Evolutionary conservation across 1,140 invertebrate genomes (phyloP).

Genomic region (Calosoma granatense): DNA sequence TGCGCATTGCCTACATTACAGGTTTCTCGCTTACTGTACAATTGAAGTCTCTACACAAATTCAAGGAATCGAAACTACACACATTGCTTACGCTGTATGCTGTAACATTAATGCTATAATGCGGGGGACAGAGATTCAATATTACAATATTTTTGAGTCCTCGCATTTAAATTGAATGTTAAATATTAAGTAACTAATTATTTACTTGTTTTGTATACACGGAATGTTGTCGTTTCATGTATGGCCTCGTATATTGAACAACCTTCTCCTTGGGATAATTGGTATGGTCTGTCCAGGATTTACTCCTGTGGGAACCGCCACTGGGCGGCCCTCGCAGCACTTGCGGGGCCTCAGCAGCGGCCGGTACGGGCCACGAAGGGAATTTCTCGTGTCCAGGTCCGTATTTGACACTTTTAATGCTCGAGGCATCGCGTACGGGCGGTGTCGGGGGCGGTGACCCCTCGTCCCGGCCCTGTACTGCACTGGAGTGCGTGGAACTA

Average conservation of each 20-base stretch:
- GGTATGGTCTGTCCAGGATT: constrained; percentile 65
- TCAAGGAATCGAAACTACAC: too few relatives aligned
- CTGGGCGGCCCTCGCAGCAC: constrained; percentile 41
- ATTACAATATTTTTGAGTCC: neutral
- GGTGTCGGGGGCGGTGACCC: constrained; percentile 44
- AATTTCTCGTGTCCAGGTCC: constrained; percentile 71
- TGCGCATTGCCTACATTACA: too few relatives aligned
- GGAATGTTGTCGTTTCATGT: constrained; percentile 54
- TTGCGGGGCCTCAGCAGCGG: constrained; percentile 36
- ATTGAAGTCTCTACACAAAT: too few relatives aligned
- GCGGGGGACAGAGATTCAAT: too few relatives aligned
- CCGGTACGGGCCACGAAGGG: constrained; percentile 63
- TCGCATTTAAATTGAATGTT: neutral
- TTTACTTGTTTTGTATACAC: constrained; percentile 52
- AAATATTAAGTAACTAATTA: constrained; percentile 10
- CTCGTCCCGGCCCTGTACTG: constrained; percentile 22
- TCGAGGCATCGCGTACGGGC: constrained; percentile 58
- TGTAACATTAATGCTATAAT: too few relatives aligned
- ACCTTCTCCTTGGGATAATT: constrained; percentile 63
- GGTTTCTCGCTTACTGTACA: too few relatives aligned
- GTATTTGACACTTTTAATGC: constrained; percentile 55
- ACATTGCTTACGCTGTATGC: too few relatives aligned
- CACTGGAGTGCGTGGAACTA: neutral
- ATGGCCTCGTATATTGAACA: constrained; percentile 53
- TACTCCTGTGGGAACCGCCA: constrained; percentile 48